Evolutionary conservation across 1,140 invertebrate genomes (phyloP).

Genomic region (Eufriesea mexicana): DNA sequence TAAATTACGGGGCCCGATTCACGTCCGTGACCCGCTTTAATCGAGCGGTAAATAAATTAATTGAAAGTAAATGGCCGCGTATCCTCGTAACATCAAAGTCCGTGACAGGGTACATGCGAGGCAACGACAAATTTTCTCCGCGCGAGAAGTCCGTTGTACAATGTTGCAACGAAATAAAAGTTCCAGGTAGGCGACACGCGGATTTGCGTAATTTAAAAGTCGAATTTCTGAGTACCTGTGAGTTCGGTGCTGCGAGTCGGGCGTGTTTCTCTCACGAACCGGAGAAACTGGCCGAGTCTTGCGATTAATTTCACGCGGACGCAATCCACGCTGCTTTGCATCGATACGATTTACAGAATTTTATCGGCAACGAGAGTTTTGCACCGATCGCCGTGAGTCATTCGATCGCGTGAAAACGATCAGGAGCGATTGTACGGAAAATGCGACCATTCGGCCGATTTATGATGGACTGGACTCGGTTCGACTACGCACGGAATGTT

Average conservation of each 20-base stretch:
- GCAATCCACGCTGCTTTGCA: not conserved
- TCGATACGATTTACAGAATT: not conserved
- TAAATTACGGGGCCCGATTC: not conserved
- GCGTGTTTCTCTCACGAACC: not conserved
- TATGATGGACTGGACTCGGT: no score
- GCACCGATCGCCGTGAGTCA: no score
- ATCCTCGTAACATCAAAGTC: conserved; percentile 8
- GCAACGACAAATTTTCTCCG: conserved; percentile 19
- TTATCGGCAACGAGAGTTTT: not conserved
- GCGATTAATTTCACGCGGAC: conserved; percentile 36
- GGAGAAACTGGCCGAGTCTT: not conserved
- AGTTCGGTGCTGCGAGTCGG: not conserved
- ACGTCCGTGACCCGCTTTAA: conserved; percentile 21
- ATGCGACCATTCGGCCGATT: no score
- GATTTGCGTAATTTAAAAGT: conserved; percentile 38
- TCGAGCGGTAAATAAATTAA: conserved; percentile 29
- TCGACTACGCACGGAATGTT: no score
- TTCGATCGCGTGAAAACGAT: not conserved
- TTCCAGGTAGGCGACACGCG: not conserved
- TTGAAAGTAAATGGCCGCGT: conserved; percentile 17
- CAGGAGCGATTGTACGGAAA: no score
- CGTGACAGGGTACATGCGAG: conserved; percentile 21
- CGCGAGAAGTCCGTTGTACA: conserved; percentile 2
- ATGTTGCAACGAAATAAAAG: conserved; percentile 15
- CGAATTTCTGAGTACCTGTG: not conserved